Percentiles rank a stretch among this genome's conserved stretches.
Evolutionary conservation across 2,113 vertebrate genomes (phyloP).

Genomic region (Siniperca chuatsi): DNA sequence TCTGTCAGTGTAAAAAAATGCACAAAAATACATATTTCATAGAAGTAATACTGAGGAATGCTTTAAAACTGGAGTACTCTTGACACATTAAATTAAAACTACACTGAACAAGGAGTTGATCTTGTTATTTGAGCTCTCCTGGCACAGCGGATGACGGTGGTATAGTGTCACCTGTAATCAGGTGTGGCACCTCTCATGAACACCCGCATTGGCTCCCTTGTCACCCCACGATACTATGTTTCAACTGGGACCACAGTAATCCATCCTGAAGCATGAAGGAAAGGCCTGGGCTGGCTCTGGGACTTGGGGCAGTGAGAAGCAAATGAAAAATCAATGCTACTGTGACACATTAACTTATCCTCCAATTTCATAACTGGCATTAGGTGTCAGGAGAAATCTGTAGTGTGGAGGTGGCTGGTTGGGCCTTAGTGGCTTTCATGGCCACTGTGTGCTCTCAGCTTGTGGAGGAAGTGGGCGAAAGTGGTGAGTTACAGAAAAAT

Average conservation of each 20-base stretch:
- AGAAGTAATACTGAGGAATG: neutral
- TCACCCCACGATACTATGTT: constrained; percentile 61
- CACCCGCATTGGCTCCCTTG: constrained; percentile 58
- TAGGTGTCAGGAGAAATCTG: constrained; percentile 80
- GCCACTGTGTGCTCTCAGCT: constrained; percentile 50
- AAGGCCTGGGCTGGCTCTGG: constrained; percentile 65
- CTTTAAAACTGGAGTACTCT: neutral
- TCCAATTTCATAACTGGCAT: constrained; percentile 83
- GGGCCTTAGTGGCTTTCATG: constrained; percentile 71
- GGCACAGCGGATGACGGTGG: constrained; percentile 39
- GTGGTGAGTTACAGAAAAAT: constrained; percentile 52
- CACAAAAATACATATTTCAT: neutral
- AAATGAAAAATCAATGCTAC: constrained; percentile 85
- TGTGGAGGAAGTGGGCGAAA: constrained; percentile 50
- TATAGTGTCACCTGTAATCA: constrained; percentile 75
- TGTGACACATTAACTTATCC: constrained; percentile 85
- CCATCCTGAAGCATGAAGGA: constrained; percentile 77
- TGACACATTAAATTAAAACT: constrained; percentile 8
- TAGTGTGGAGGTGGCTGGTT: constrained; percentile 59
- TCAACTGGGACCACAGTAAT: constrained; percentile 70
- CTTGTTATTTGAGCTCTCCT: constrained; percentile 42
- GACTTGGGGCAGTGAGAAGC: constrained; percentile 71
- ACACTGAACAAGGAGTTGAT: constrained; percentile 14
- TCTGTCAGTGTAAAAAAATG: neutral
- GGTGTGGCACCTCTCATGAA: constrained; percentile 75